Base-by-base conservation (phyloP, 2,888 invertebrate species). In the Laothoe populi region DNA sequence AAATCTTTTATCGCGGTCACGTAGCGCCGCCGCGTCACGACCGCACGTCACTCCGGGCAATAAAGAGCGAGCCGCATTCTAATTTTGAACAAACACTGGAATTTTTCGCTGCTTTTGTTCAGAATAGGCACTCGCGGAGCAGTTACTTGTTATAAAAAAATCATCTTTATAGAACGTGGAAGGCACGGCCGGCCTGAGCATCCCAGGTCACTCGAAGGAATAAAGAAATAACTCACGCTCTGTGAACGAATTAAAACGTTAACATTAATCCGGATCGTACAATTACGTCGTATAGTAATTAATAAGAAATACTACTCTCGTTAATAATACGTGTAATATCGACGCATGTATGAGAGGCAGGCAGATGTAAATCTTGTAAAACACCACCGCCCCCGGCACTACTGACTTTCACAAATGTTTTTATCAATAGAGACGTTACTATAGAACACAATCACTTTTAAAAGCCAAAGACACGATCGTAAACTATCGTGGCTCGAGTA, bases 1-100 rank as follows among this genome's bases (percentile, higher is more conserved):
- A 91, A 90, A 92, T 92, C 92, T 92, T 91, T 92, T 92, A 92
- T 92, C 92, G 86, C 86, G 88, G 92, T 92, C 92, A 92, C 92
- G 92, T 92, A 91, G 86, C 86, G 78, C 81, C 80, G 87, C 84
- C 75, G 86, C 89, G 89, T 91, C 92, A 92, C 92, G 92, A 92
- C 79, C 87, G 89, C 87, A 79, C 88, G 88, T 91, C 92, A 92
- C 90, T 90, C 88, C 79, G 75, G 77, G 82, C 87, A 82, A 88
- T 91, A 91, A 90, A 92, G 84, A 85, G 80, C 85, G 83, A 72
- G 84, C 89, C 87, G 90, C 90, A 90, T 91, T 92, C 88, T 91
- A 89, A 92, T 90, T 91, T 86, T 78, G 82, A 82, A 90, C 85
- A 85, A 89, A 90, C 83, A 78, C 83, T 85, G 84, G 84, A 86